phyloP scores from a whole-genome alignment of 1,140 invertebrate genomes.

The Himalopsyche phryganea region DNA sequence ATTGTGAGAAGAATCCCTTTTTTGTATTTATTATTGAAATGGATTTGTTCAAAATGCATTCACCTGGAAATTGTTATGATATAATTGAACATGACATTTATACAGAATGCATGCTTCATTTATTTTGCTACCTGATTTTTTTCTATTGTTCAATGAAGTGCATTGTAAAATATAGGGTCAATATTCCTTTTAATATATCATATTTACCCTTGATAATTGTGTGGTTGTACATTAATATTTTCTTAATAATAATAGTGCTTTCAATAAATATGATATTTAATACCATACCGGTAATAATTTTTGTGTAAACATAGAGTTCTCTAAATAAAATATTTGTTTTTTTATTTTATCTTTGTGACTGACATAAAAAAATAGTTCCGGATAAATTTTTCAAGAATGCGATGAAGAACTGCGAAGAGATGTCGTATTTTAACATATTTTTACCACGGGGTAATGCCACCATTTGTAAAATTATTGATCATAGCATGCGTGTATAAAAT shows the following conservation, averaged over 20 bases:
- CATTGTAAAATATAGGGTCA: not conserved
- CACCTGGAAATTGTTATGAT: slow-evolving; percentile 26
- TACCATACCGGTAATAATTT: not conserved
- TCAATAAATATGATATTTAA: not conserved
- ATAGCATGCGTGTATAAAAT: too few species aligned
- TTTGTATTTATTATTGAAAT: slow-evolving; percentile 5
- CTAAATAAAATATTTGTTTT: too few species aligned
- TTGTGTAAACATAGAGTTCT: not conserved
- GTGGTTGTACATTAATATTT: too few species aligned
- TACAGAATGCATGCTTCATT: slow-evolving; percentile 26
- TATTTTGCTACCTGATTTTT: slow-evolving; percentile 20
- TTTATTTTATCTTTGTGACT: too few species aligned
- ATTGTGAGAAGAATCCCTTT: too few species aligned
- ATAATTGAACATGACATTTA: slow-evolving; percentile 28
- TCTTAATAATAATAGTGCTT: not conserved
- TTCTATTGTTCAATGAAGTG: slow-evolving; percentile 3
- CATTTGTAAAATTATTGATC: too few species aligned
- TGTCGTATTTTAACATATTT: not conserved
- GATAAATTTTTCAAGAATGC: too few species aligned
- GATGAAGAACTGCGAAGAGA: too few species aligned
- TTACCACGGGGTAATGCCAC: not conserved
- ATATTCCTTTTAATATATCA: not conserved
- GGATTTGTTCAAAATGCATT: slow-evolving; percentile 1
- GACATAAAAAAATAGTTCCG: too few species aligned
- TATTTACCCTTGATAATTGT: not conserved